These are phyloP conservation scores for Coracias cyanogaster DNA, from an alignment of 2,797 vertebrate genomes.

Conservation along the genomic window DNA sequence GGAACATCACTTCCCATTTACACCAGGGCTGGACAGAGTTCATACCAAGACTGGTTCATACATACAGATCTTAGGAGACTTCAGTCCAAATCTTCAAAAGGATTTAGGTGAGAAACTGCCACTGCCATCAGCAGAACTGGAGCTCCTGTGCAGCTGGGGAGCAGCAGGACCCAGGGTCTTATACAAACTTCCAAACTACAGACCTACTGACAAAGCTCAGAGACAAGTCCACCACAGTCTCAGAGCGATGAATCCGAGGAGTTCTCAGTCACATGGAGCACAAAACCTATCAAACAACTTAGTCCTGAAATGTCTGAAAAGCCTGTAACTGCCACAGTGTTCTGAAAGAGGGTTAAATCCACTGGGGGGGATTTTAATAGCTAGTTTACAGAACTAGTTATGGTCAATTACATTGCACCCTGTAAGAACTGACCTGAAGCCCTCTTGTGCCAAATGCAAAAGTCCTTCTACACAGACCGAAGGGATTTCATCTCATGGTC, in stretches of 20 bases:
- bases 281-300: background rate
- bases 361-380: background rate
- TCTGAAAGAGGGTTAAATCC: background rate
- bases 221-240: background rate
- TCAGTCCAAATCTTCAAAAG: background rate
- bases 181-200: background rate
- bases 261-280: background rate
- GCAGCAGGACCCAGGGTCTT: background rate
- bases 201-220: background rate
- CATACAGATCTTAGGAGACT: background rate
- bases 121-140: background rate
- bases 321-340: background rate
- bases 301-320: background rate
- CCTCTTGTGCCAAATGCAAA: background rate
- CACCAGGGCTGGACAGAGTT: background rate
- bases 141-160: accelerated
- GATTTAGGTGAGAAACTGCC: background rate
- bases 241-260: background rate
- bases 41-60: background rate
- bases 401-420: background rate
- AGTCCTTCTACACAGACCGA: background rate
- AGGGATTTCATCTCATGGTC: background rate
- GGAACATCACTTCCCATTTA: background rate
- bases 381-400: background rate
- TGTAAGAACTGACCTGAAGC: background rate